phyloP scores from a whole-genome alignment of 2,797 vertebrate genomes.

The Poeciliopsis presidionis region DNA sequence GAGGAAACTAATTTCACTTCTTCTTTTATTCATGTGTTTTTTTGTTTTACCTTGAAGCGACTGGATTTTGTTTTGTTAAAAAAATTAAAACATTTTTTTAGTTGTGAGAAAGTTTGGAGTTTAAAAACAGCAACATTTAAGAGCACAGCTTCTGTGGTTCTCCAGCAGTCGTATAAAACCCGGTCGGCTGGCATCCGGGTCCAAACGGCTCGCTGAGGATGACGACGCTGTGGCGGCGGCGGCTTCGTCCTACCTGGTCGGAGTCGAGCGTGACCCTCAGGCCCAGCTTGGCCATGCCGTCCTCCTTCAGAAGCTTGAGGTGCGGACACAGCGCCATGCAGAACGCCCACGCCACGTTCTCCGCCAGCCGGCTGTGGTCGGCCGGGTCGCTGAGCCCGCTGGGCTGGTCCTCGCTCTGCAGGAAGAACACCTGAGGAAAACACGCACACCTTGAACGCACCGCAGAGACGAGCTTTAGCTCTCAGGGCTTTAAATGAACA shows the following conservation, averaged over 20 bases:
- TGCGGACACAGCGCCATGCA: constrained; percentile 94
- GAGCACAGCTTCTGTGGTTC: no score
- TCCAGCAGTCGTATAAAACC: no score
- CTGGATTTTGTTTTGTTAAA: no score
- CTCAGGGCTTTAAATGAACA: neutral
- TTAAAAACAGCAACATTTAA: no score
- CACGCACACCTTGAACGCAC: constrained; percentile 3
- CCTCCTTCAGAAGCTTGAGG: constrained; percentile 95
- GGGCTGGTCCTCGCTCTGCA: constrained; percentile 93
- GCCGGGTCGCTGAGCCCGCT: constrained; percentile 91
- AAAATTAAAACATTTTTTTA: no score
- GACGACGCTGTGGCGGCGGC: no score
- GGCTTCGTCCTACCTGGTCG: constrained; percentile 84
- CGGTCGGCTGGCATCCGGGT: neutral
- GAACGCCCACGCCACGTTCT: constrained; percentile 95
- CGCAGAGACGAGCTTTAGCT: neutral
- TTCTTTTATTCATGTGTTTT: no score
- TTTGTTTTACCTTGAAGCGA: no score
- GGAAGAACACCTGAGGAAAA: constrained; percentile 89
- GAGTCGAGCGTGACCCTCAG: constrained; percentile 94
- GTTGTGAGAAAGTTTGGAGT: no score
- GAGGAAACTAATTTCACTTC: no score
- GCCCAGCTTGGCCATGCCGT: constrained; percentile 96
- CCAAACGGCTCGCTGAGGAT: neutral
- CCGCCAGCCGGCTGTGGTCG: constrained; percentile 94